Conservation (phyloP, 23 tunicate species). For the Styela plicata region DNA sequence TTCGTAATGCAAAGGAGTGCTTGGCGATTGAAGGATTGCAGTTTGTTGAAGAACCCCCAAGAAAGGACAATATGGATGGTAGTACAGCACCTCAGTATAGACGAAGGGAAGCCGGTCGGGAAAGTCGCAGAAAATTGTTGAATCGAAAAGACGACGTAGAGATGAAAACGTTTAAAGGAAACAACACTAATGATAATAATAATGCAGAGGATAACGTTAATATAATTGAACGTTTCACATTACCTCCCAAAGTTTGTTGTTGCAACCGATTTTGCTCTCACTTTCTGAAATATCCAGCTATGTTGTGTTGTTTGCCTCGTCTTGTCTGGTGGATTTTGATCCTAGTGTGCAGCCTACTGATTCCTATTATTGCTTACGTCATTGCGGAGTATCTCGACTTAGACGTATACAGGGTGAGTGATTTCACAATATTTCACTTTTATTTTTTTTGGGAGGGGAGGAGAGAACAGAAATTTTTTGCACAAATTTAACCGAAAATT, state of each 20-base stretch:
- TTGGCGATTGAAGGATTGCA: constrained; percentile 34
- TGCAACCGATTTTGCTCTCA: constrained; percentile 42
- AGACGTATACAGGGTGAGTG: constrained; percentile 61
- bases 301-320: constrained; percentile 42
- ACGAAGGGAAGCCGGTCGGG: background rate
- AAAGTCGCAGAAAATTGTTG: background rate
- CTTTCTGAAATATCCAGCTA: constrained; percentile 68
- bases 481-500: too few species aligned
- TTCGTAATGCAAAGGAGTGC: constrained; percentile 33
- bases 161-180: background rate
- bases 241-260: constrained; percentile 6
- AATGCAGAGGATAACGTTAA: background rate
- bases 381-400: constrained; percentile 48
- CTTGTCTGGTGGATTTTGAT: constrained; percentile 69
- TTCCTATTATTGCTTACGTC: constrained; percentile 62
- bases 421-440: too few species aligned
- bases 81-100: background rate
- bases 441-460: too few species aligned
- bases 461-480: too few species aligned
- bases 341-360: constrained; percentile 31
- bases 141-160: background rate
- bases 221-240: background rate
- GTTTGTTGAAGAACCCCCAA: background rate
- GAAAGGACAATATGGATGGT: constrained; percentile 9
- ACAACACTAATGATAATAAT: background rate